Percentiles rank a stretch among this genome's conserved stretches.
Conservation (phyloP, 2,113 vertebrate species). For the Ctenodactylus gundi region DNA sequence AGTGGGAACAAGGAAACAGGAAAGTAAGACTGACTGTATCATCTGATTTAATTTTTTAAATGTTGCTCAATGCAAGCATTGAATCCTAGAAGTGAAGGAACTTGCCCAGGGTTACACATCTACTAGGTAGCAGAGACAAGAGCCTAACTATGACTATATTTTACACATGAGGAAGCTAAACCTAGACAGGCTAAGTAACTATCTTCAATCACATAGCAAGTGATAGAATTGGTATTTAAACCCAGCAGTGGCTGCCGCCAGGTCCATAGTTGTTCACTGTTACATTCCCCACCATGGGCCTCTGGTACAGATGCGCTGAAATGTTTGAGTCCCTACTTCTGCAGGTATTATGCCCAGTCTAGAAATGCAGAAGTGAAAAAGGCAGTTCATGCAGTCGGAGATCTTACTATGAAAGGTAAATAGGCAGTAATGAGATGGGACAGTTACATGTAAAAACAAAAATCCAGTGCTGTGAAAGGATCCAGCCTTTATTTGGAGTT, state of each 20-base stretch:
- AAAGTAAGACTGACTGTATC: neutral
- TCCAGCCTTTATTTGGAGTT: neutral
- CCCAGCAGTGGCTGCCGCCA: neutral
- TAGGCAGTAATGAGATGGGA: neutral
- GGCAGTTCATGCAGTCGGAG: neutral
- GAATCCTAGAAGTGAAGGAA: neutral
- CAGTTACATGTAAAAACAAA: neutral
- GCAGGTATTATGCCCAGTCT: neutral
- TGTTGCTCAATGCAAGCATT: neutral
- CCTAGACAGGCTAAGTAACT: neutral
- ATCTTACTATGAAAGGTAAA: neutral
- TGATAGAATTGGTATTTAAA: neutral
- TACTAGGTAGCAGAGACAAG: neutral
- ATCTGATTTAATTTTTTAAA: neutral
- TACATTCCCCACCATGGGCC: neutral
- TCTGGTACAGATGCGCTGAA: neutral
- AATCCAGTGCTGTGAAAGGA: neutral
- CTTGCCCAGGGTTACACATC: neutral
- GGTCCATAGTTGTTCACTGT: neutral
- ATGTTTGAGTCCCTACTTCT: neutral
- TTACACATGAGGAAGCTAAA: slow-evolving; percentile 15
- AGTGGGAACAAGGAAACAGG: neutral
- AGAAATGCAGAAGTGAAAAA: neutral
- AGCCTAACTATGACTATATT: neutral
- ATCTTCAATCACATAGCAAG: neutral